These are phyloP conservation scores for Palythoa heliodiscus DNA, from an alignment of 92 coral and sea anemone genomes.

Conservation along the genomic window DNA sequence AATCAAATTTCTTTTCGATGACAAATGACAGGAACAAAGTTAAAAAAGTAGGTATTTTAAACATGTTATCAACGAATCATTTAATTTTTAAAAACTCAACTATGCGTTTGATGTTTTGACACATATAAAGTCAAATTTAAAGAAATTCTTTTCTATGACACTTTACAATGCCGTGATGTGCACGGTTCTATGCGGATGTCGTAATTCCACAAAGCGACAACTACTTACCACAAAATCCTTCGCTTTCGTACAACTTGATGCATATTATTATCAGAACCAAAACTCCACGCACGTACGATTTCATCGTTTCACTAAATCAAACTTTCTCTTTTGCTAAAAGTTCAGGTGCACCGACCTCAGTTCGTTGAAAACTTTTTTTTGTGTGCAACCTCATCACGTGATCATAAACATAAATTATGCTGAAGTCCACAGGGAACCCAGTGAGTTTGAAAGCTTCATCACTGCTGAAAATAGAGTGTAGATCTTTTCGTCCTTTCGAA, in stretches of 20 bases:
- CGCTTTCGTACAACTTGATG: not conserved
- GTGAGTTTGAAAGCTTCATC: too few species aligned
- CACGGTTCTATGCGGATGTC: not conserved
- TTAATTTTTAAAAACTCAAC: too few species aligned
- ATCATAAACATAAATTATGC: too few species aligned
- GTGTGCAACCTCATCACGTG: too few species aligned
- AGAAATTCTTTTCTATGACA: not conserved
- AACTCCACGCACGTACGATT: not conserved
- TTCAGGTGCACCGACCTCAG: not conserved
- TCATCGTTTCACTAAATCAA: conserved; percentile 2
- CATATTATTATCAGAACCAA: not conserved
- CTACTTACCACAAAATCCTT: conserved; percentile 27
- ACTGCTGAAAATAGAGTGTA: too few species aligned
- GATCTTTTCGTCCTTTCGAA: too few species aligned
- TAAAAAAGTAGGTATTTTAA: too few species aligned
- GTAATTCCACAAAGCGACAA: not conserved
- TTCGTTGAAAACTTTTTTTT: too few species aligned
- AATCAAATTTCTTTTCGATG: not conserved
- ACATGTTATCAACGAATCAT: too few species aligned
- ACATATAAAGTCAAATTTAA: not conserved
- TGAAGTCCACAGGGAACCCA: too few species aligned
- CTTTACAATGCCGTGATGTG: not conserved
- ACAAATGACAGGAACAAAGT: not conserved
- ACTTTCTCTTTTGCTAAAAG: not conserved
- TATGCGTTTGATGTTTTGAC: too few species aligned